Evolutionary conservation across 2,113 vertebrate genomes (phyloP).

Genomic region (Planiliza haematocheilus): DNA sequence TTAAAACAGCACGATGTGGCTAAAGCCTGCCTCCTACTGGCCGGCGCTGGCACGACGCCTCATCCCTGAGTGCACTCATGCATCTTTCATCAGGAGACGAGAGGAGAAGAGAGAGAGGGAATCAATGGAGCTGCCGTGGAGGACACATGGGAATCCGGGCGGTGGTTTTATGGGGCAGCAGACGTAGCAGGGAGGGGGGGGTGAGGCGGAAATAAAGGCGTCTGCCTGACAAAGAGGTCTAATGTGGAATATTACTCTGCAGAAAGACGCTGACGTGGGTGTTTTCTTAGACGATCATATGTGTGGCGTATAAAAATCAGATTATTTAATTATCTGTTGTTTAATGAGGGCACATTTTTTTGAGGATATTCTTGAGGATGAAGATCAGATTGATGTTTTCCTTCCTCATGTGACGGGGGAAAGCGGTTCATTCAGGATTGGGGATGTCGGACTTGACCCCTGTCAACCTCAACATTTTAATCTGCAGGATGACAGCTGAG

Average conservation of each 20-base stretch:
- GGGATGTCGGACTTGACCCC: constrained; percentile 72
- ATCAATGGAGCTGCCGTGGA: constrained; percentile 70
- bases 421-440: constrained; percentile 66
- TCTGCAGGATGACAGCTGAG: constrained; percentile 82
- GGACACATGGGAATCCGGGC: constrained; percentile 72
- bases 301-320: background rate
- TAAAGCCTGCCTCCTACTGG: constrained; percentile 80
- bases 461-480: constrained; percentile 83
- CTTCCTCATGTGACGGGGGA: constrained; percentile 48
- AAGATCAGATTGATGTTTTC: constrained; percentile 17
- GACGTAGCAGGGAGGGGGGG: constrained; percentile 45
- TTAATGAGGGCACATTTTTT: too few species aligned
- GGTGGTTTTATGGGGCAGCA: constrained; percentile 66
- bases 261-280: constrained; percentile 4
- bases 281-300: background rate
- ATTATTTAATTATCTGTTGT: too few species aligned
- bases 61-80: constrained; percentile 44
- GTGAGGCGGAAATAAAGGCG: constrained; percentile 53
- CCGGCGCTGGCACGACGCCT: constrained; percentile 21
- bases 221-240: constrained; percentile 51
- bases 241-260: constrained; percentile 19
- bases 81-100: constrained; percentile 70
- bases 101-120: constrained; percentile 45
- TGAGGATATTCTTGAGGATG: constrained; percentile 7
- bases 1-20: constrained; percentile 32